These are phyloP conservation scores for Etia nguti DNA, from an alignment of 2,113 vertebrate species.

Conservation along the genomic window DNA sequence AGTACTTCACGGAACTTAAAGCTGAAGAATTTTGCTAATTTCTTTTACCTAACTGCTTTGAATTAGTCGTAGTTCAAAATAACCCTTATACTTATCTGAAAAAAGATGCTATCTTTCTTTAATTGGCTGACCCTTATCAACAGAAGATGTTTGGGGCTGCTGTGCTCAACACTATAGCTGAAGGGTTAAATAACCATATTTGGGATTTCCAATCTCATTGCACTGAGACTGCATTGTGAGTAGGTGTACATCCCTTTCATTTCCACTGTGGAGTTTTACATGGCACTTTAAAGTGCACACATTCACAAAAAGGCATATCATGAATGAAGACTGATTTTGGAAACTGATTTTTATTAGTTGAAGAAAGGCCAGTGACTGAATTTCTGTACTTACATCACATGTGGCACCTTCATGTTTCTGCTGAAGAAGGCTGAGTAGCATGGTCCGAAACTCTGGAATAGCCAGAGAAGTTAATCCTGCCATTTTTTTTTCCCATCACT, in stretches of 20 bases:
- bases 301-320: background rate
- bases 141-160: background rate
- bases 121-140: background rate
- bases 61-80: background rate
- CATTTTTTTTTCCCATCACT: background rate
- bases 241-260: background rate
- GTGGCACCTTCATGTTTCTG: background rate
- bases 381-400: background rate
- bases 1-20: background rate
- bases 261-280: accelerated
- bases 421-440: background rate
- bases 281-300: background rate
- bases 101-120: background rate
- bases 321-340: background rate
- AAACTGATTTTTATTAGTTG: background rate
- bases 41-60: background rate
- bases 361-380: accelerated
- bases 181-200: background rate
- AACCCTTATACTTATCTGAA: background rate
- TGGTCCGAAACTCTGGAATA: background rate
- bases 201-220: background rate
- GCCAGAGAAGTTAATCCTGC: background rate
- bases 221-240: background rate
- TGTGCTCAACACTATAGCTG: background rate
- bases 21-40: background rate